These are phyloP conservation scores for Pseudolaguvia tuberculata DNA, from an alignment of 2,113 vertebrate species.

Conservation along the genomic window DNA sequence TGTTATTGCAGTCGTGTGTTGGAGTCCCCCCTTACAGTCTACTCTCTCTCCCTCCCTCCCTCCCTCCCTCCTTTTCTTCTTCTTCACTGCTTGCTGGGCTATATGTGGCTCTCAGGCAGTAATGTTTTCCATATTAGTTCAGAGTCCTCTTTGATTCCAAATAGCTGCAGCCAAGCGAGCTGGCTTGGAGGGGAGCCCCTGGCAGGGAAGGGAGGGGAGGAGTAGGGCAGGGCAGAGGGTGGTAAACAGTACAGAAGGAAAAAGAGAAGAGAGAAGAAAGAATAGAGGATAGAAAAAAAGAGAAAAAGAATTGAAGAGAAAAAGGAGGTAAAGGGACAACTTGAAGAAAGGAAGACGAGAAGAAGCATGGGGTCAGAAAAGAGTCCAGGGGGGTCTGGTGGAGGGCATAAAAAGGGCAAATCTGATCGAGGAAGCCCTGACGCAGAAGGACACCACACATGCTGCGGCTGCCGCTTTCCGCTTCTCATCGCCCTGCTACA, in stretches of 20 bases:
- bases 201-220: conserved; percentile 45
- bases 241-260: conserved; percentile 37
- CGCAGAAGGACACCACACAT: conserved; percentile 70
- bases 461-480: conserved; percentile 90
- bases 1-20: conserved; percentile 71
- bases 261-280: conserved; percentile 35
- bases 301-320: conserved; percentile 8
- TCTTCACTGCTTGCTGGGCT: conserved; percentile 63
- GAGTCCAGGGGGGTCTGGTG: conserved; percentile 52
- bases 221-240: conserved; percentile 48
- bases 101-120: conserved; percentile 78
- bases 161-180: conserved; percentile 63
- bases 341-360: conserved; percentile 14
- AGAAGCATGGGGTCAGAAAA: conserved; percentile 60
- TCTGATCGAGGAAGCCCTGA: conserved; percentile 57
- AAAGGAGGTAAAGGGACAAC: conserved; percentile 5
- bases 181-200: conserved; percentile 57
- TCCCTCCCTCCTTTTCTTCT: conserved; percentile 52
- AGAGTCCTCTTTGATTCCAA: conserved; percentile 76
- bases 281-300: conserved; percentile 6
- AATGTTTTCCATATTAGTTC: conserved; percentile 99
- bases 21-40: conserved; percentile 71
- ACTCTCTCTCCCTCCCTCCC: conserved; percentile 49
- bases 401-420: conserved; percentile 46
- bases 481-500: conserved; percentile 85